Percentiles rank a stretch among this genome's conserved stretches.
phyloP scores from a whole-genome alignment of 1,140 invertebrate species.

The Andrena cerasifolii region DNA sequence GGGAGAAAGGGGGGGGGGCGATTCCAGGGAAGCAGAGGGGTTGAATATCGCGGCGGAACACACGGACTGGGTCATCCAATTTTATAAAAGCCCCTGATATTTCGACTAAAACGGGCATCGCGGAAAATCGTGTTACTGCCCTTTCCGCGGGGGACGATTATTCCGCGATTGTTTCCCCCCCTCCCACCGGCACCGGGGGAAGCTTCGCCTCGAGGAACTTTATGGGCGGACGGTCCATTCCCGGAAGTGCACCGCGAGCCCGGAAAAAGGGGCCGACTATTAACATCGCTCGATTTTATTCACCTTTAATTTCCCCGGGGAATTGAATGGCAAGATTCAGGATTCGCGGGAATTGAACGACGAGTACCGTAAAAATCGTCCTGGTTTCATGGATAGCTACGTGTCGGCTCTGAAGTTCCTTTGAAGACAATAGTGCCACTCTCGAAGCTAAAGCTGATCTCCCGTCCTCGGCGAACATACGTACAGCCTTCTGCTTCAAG shows the following conservation, averaged over 20 bases:
- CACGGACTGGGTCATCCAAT: conserved; percentile 16
- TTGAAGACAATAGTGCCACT: too few relatives aligned
- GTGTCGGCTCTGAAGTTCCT: not conserved
- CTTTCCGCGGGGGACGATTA: conserved; percentile 25
- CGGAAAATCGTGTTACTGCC: conserved; percentile 34
- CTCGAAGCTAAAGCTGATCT: too few relatives aligned
- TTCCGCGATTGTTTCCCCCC: conserved; percentile 13
- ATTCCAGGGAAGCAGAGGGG: not conserved
- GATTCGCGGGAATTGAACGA: conserved; percentile 6
- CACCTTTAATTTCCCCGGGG: conserved; percentile 30
- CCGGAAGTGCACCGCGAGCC: not conserved
- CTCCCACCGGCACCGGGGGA: too few relatives aligned
- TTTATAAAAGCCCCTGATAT: conserved; percentile 46
- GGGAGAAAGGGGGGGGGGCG: conserved; percentile 17
- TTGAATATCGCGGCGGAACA: not conserved
- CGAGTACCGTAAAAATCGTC: not conserved
- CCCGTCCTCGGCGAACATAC: too few relatives aligned
- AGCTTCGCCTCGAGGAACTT: conserved; percentile 16
- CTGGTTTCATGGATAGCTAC: not conserved
- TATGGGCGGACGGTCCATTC: conserved; percentile 17
- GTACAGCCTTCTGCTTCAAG: too few relatives aligned
- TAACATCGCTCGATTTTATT: conserved; percentile 41
- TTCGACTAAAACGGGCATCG: conserved; percentile 38
- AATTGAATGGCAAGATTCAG: conserved; percentile 33
- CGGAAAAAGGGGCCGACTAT: conserved; percentile 10